Percentiles rank a stretch among this genome's conserved stretches.
These are phyloP conservation scores for Apostichopus japonicus DNA, from an alignment of 35 echinoderm and acorn worm species.

Conservation along the genomic window DNA sequence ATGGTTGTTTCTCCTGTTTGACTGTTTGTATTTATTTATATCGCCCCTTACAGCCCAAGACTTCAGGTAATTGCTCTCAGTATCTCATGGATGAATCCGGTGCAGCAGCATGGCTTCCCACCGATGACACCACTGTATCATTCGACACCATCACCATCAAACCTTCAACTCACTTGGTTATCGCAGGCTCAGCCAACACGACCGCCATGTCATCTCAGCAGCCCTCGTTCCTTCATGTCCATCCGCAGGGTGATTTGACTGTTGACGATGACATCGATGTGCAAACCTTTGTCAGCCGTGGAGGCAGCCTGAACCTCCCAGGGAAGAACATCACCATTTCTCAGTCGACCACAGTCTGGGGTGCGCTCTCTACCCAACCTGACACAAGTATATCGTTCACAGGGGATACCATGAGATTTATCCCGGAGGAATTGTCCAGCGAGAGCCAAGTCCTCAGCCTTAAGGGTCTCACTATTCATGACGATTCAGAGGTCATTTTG, in stretches of 20 bases:
- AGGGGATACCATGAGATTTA: slow-evolving; percentile 35
- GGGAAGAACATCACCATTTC: slow-evolving; percentile 30
- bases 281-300: slow-evolving; percentile 37
- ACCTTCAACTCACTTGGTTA: slow-evolving; percentile 57
- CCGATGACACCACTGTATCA: neutral
- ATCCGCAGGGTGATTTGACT: neutral
- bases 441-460: slow-evolving; percentile 42
- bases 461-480: slow-evolving; percentile 50
- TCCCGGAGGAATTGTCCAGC: slow-evolving; percentile 17
- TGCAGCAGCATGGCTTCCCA: slow-evolving; percentile 70
- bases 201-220: neutral
- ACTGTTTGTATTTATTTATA: neutral
- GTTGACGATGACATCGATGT: slow-evolving; percentile 22
- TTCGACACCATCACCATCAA: slow-evolving; percentile 41
- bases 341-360: slow-evolving; percentile 52
- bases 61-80: slow-evolving; percentile 27
- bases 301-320: slow-evolving; percentile 33
- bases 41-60: slow-evolving; percentile 26
- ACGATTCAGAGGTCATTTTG: slow-evolving; percentile 49
- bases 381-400: slow-evolving; percentile 51
- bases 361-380: slow-evolving; percentile 27
- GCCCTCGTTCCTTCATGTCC: slow-evolving; percentile 34
- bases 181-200: slow-evolving; percentile 22
- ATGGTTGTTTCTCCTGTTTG: neutral
- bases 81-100: slow-evolving; percentile 53